Percentiles rank a stretch among this genome's conserved stretches.
Evolutionary conservation across 2,888 invertebrate species (phyloP).

Genomic region (Calephelis perditalis): DNA sequence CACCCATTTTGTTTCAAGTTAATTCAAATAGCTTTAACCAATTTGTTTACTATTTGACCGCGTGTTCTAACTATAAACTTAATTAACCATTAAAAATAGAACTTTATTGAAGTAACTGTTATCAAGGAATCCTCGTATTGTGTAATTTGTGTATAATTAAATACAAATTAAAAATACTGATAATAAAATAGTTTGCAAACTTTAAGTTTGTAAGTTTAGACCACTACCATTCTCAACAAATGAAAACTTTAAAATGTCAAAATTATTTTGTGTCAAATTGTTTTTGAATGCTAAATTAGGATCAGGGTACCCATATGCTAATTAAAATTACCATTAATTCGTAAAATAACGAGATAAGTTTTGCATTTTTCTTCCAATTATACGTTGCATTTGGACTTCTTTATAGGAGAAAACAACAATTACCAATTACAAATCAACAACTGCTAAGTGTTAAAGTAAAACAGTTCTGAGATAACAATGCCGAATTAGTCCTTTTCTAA

Average conservation of each 20-base stretch:
- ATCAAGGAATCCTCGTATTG: not conserved
- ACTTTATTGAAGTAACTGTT: not conserved
- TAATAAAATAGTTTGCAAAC: constrained; percentile 20
- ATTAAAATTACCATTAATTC: too few species aligned
- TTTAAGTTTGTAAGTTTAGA: constrained; percentile 18
- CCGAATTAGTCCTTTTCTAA: too few species aligned
- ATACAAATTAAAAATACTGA: constrained; percentile 12
- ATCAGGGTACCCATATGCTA: too few species aligned
- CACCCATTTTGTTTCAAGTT: constrained; percentile 43
- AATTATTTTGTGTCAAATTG: too few species aligned
- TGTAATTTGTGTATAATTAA: not conserved
- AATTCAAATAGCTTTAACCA: constrained; percentile 16
- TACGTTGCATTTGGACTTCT: too few species aligned
- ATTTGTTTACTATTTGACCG: constrained; percentile 27
- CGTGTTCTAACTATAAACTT: constrained; percentile 20
- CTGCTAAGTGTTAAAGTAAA: too few species aligned
- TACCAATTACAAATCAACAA: too few species aligned
- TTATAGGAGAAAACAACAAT: too few species aligned
- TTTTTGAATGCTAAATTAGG: too few species aligned
- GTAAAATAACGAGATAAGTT: too few species aligned
- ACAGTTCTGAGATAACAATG: too few species aligned
- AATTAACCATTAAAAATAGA: constrained; percentile 10
- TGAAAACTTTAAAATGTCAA: constrained; percentile 51
- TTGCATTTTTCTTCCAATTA: too few species aligned
- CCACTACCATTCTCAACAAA: constrained; percentile 43